Evolutionary conservation across 2,888 invertebrate species (phyloP), one percentile per base, ranked within the genome.

Genomic region (Drosophila macrospina): DNA sequence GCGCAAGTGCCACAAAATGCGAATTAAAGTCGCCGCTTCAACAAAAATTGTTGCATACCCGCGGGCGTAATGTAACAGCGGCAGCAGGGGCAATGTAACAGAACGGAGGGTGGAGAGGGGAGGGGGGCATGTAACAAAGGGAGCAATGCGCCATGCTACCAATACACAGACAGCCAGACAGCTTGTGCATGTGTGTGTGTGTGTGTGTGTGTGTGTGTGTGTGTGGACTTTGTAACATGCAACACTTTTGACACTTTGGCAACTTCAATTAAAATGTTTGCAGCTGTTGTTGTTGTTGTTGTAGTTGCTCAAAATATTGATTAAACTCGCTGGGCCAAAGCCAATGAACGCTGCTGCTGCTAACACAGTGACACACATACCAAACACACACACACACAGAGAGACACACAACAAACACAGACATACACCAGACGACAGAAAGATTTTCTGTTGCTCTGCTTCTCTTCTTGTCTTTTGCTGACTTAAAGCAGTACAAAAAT

Each of bases 211-310:
- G 6, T 26, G 37, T 50, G 26, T n/a, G n/a, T n/a, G 36, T 36
- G 28, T 39, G 44, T 37, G 7, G 44, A 28, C 15, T 47, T 24
- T 66, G 63, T 30, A 32, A 48, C 48, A 50, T 55, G 64, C 48
- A 73, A 68, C 56, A 71, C 62, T 71, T 79, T 70, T 67, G 67
- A 85, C 82, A 70, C 70, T 73, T 85, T 81, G 66, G 59, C 75
- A 69, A 65, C 69, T 73, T 74, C 68, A 74, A 80, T 80, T 71
- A 68, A 61, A 72, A 51, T 67, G 39, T 51, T 65, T 54, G 59
- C 39, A 61, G 30, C 11, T 54, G 47, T 11, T 48, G 39, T 24
- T 42, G 39, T 32, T 48, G 32, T 59, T 54, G 47, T 11, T 48
- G 39, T 24, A 34, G 39, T 32, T 48, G 32, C 50, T 48, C 54